A percentile compares a stretch with the other conserved stretches of the same genome.
phyloP scores from a whole-genome alignment of 1,140 invertebrate species.

The Triops longicaudatus region DNA sequence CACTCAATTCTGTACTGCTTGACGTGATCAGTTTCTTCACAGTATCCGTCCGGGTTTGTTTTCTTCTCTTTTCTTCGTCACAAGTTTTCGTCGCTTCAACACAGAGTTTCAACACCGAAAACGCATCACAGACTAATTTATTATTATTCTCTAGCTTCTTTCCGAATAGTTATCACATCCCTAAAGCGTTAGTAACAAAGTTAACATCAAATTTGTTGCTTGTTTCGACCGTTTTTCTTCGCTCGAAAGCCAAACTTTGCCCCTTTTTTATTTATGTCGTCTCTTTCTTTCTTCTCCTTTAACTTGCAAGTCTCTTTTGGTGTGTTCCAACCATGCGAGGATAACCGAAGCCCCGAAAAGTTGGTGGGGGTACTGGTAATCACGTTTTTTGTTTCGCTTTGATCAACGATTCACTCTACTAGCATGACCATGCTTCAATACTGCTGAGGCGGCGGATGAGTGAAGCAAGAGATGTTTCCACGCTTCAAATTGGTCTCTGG shows the following conservation, averaged over 20 bases:
- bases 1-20: background rate
- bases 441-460: background rate
- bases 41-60: background rate
- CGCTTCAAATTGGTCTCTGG: background rate
- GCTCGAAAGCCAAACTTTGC: background rate
- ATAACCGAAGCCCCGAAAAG: background rate
- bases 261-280: background rate
- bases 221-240: too few species aligned
- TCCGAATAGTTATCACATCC: too few species aligned
- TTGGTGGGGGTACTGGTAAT: background rate
- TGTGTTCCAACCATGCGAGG: background rate
- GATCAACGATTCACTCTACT: constrained; percentile 4
- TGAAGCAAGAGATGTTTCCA: constrained; percentile 8
- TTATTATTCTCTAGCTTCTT: too few species aligned
- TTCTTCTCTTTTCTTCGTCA: background rate
- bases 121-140: too few species aligned
- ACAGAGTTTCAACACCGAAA: background rate
- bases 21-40: constrained; percentile 4
- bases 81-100: background rate
- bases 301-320: background rate
- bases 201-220: too few species aligned
- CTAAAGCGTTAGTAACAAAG: too few species aligned
- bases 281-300: background rate
- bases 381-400: constrained; percentile 12
- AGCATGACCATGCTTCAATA: constrained; percentile 8